Base-by-base conservation (phyloP, 2,888 invertebrate species). In the Cetonia aurata region DNA sequence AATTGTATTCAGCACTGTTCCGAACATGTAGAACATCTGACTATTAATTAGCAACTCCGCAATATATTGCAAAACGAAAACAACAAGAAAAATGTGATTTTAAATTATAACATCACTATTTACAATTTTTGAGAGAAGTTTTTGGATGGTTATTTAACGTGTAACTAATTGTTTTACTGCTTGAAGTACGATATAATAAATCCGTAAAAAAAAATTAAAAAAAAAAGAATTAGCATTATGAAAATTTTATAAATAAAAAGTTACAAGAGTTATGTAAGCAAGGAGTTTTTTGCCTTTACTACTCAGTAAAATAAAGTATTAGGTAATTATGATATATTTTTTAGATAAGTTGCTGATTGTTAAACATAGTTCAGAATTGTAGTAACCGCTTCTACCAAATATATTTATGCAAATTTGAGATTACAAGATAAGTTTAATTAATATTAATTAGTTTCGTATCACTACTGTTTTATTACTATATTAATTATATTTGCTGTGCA, bases 321-420 rank as follows among this genome's bases (percentile, higher is more conserved):
- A 60, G 33, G 48, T 48, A 60, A 59, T 25, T 13, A 46, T 48
- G 46, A 60, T 60, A 60, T 60, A 48, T 48, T 60, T 59, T 60
- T 48, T 60, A 60, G 25, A 13, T 59, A 59, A 60, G 46, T 60
- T 25, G 25, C 25, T 25, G 9, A 15, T 48, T 60, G 46, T 25
- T 60, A 25, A 60, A 60, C 60, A 48, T 42, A 17, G 31, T 60
- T 46, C 60, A 48, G 60, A 60, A 60, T 48, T 60, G 46, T 59
- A 25, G 10, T 0, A 53, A 31, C 44, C 12, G 44, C 44, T n/a
- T 44, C 13, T 44, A 53, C 53, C 53, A 53, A 53, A 53, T 53
- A 53, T 53, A 15, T 10, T 31, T 19, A 25, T 25, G 25, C 25
- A 25, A 25, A 25, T 25, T 25, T 3, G 25, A 25, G 25, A 25